Percentiles rank a stretch among this genome's conserved stretches.
These are phyloP conservation scores for Esox niger DNA, from an alignment of 2,113 vertebrate genomes.

Conservation along the genomic window DNA sequence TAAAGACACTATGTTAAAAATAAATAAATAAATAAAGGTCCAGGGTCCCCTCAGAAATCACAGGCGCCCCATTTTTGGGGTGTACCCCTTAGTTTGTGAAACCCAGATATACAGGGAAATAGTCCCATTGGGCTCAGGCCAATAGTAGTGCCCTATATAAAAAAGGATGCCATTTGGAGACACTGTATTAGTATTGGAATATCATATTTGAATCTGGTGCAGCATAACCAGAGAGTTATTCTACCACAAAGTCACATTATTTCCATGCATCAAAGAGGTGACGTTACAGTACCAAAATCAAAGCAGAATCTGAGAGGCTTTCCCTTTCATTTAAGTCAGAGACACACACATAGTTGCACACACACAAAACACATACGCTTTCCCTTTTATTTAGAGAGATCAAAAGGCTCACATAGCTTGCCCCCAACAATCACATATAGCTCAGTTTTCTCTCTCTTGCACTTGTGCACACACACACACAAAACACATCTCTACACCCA, in stretches of 20 bases:
- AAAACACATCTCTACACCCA: too few species aligned
- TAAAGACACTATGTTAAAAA: too few species aligned
- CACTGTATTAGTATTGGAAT: too few species aligned
- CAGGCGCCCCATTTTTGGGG: too few species aligned
- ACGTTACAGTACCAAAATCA: conserved; percentile 70
- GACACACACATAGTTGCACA: too few species aligned
- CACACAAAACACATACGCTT: conserved; percentile 46
- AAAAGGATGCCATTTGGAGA: neutral
- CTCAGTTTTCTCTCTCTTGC: neutral
- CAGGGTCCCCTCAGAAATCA: too few species aligned
- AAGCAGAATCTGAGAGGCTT: conserved; percentile 56
- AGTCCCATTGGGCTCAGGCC: too few species aligned
- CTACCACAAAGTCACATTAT: conserved; percentile 68
- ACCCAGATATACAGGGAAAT: too few species aligned
- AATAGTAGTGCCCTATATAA: too few species aligned
- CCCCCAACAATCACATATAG: conserved; percentile 60
- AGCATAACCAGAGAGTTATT: conserved; percentile 71
- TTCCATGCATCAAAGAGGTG: conserved; percentile 71
- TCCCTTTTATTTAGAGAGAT: conserved; percentile 62
- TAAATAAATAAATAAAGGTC: too few species aligned
- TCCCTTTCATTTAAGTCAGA: conserved; percentile 49
- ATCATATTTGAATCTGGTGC: conserved; percentile 58
- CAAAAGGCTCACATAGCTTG: conserved; percentile 60
- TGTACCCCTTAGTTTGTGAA: too few species aligned
- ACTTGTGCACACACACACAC: neutral